Conservation (phyloP, 1,140 invertebrate species). For the Lordiphosa stackelbergi region DNA sequence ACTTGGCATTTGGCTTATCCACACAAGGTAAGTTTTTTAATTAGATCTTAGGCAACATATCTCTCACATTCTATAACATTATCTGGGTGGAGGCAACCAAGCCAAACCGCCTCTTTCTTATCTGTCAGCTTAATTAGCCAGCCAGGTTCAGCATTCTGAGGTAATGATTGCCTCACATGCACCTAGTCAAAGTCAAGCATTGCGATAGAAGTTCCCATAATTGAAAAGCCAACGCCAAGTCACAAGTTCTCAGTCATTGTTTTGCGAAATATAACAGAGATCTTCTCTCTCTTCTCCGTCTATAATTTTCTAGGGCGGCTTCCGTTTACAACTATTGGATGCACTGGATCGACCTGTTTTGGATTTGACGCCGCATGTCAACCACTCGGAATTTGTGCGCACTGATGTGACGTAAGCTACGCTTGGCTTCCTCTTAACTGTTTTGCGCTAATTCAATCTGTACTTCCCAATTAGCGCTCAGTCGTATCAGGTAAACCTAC, state of each 20-base stretch:
- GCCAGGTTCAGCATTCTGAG: slow-evolving; percentile 25
- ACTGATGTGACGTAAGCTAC: slow-evolving; percentile 83
- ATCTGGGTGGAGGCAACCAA: slow-evolving; percentile 4
- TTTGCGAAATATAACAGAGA: slow-evolving; percentile 20
- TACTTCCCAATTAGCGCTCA: slow-evolving; percentile 83
- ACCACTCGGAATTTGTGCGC: slow-evolving; percentile 87
- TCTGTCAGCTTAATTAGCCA: slow-evolving; percentile 42
- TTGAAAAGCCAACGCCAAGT: slow-evolving; percentile 45
- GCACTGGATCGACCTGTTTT: slow-evolving; percentile 87
- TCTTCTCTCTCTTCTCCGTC: not conserved
- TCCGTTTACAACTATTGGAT: slow-evolving; percentile 89
- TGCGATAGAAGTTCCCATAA: slow-evolving; percentile 59
- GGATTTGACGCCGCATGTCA: slow-evolving; percentile 89
- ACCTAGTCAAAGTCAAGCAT: slow-evolving; percentile 48
- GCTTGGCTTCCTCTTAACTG: not conserved
- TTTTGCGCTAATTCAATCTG: too few relatives aligned
- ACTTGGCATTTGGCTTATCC: slow-evolving; percentile 97
- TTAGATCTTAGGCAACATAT: not conserved
- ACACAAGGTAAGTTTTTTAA: slow-evolving; percentile 86
- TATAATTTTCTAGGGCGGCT: slow-evolving; percentile 86
- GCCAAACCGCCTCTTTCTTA: slow-evolving; percentile 29
- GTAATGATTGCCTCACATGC: slow-evolving; percentile 62
- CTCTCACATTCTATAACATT: slow-evolving; percentile 1
- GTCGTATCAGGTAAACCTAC: slow-evolving; percentile 86
- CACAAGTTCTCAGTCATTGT: slow-evolving; percentile 73